A percentile compares a stretch with the other conserved stretches of the same genome.
phyloP scores from a whole-genome alignment of 2,888 invertebrate species.

The Tricholauxania praeusta region DNA sequence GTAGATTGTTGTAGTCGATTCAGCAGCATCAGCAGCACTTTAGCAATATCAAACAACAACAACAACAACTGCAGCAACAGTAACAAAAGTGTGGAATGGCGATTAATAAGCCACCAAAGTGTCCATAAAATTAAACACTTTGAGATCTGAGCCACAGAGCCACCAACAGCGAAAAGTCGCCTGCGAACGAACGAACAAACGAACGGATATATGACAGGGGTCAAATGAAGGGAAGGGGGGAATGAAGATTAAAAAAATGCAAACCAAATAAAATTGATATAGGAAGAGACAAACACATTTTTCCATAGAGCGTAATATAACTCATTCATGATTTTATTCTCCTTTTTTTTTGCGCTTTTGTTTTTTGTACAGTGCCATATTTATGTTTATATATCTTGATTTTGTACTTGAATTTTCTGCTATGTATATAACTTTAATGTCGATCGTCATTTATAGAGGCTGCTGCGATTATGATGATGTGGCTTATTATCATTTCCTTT shows the following conservation, averaged over 20 bases:
- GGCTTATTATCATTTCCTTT: slow-evolving; percentile 13
- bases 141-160: neutral
- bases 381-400: neutral
- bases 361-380: neutral
- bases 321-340: slow-evolving; percentile 13
- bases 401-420: slow-evolving; percentile 16
- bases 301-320: neutral
- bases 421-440: neutral
- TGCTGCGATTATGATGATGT: neutral
- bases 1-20: slow-evolving; percentile 36
- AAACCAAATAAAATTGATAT: neutral
- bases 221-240: neutral
- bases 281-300: neutral
- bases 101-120: slow-evolving; percentile 43
- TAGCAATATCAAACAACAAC: slow-evolving; percentile 1
- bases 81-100: slow-evolving; percentile 34
- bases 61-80: slow-evolving; percentile 5
- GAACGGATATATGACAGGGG: slow-evolving; percentile 2
- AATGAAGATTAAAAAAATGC: neutral
- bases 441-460: neutral
- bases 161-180: slow-evolving; percentile 30
- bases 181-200: too few species aligned
- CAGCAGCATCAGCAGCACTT: slow-evolving; percentile 26
- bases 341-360: neutral
- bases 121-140: slow-evolving; percentile 39